Percentiles rank a stretch among this genome's conserved stretches.
Evolutionary conservation across 2,888 invertebrate genomes (phyloP).

Genomic region (Hetaerina titia): DNA sequence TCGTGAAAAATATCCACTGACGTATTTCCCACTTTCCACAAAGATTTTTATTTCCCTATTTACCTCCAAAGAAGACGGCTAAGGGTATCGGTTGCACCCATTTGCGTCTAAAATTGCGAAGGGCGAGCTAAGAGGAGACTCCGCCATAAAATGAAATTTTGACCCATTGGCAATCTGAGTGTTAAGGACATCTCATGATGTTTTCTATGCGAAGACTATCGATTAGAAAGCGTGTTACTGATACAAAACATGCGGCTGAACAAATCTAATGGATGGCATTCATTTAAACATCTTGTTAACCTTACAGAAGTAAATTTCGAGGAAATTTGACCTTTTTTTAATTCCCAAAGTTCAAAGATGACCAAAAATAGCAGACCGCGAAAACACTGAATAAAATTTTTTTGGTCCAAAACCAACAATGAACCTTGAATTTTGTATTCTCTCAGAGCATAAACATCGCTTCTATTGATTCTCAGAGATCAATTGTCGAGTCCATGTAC

Average conservation of each 20-base stretch:
- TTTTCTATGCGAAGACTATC: not conserved
- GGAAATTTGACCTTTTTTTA: too few species aligned
- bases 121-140: not conserved
- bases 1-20: not conserved
- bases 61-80: not conserved
- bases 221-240: not conserved
- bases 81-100: not conserved
- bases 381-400: too few species aligned
- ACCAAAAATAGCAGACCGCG: too few species aligned
- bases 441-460: too few species aligned
- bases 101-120: not conserved
- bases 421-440: too few species aligned
- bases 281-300: too few species aligned
- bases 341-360: too few species aligned
- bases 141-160: not conserved
- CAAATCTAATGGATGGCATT: not conserved
- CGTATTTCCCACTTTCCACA: not conserved
- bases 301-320: too few species aligned
- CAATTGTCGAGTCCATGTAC: too few species aligned
- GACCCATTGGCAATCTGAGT: not conserved
- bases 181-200: not conserved
- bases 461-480: too few species aligned
- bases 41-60: not conserved
- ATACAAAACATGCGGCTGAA: not conserved
- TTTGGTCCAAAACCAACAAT: too few species aligned